Evolutionary conservation across 30 jellyfish, hydroid and myxozoan species (phyloP).

Genomic region (Aurelia sp.): DNA sequence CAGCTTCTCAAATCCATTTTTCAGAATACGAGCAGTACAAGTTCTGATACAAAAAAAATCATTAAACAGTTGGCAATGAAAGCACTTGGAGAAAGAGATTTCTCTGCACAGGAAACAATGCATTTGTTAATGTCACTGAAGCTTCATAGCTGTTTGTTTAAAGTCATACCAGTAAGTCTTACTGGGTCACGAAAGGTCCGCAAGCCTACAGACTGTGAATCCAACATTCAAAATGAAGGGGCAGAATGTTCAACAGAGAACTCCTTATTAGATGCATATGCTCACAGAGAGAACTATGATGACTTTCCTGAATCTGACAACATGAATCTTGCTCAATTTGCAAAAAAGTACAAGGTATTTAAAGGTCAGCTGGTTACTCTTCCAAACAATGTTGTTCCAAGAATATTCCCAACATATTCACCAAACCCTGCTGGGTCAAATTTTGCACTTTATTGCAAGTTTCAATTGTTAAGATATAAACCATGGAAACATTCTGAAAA

Average conservation of each 20-base stretch:
- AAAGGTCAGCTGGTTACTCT: background rate
- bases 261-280: background rate
- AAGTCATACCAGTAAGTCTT: too few species aligned
- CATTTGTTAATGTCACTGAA: too few species aligned
- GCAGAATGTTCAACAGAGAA: constrained; percentile 8
- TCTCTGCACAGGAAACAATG: constrained; percentile 26
- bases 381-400: background rate
- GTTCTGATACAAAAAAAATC: constrained; percentile 2
- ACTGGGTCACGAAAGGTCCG: too few species aligned
- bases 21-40: too few species aligned
- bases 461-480: too few species aligned
- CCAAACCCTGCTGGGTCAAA: too few species aligned
- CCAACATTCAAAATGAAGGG: background rate
- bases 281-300: background rate
- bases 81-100: constrained; percentile 12
- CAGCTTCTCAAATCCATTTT: too few species aligned
- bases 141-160: too few species aligned
- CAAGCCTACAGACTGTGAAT: too few species aligned
- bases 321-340: background rate
- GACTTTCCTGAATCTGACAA: background rate
- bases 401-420: background rate
- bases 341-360: background rate
- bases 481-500: too few species aligned
- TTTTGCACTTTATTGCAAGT: too few species aligned
- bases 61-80: background rate